Percentiles rank a stretch among this genome's conserved stretches.
Conservation (phyloP, 2,888 invertebrate genomes). For the Polymixis flavicincta region DNA sequence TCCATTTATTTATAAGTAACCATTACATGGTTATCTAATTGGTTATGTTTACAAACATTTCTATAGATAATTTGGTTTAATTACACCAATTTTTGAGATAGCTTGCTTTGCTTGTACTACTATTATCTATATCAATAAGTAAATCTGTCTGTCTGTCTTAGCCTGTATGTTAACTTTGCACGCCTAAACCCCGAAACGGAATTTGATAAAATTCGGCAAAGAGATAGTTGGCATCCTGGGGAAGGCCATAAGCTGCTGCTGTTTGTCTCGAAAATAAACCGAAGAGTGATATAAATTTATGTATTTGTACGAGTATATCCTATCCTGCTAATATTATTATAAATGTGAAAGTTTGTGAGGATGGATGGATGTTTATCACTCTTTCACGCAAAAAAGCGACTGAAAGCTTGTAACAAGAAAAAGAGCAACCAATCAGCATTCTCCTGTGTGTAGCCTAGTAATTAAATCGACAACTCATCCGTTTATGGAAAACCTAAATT, state of each 20-base stretch:
- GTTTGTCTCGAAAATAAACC: too few relatives aligned
- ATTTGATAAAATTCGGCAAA: too few relatives aligned
- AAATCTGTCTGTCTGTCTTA: too few relatives aligned
- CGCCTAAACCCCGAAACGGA: too few relatives aligned
- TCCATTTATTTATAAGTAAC: constrained; percentile 33
- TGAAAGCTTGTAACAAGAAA: background rate
- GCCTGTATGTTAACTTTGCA: too few relatives aligned
- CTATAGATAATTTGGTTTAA: constrained; percentile 14
- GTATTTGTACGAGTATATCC: too few relatives aligned
- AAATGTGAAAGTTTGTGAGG: too few relatives aligned
- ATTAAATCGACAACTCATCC: constrained; percentile 4
- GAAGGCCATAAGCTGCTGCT: too few relatives aligned
- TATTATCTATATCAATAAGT: background rate
- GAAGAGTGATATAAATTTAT: too few relatives aligned
- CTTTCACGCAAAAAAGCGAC: background rate
- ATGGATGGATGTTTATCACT: too few relatives aligned
- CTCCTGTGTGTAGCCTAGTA: background rate
- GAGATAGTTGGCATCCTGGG: too few relatives aligned
- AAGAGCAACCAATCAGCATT: background rate
- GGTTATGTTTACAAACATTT: constrained; percentile 27
- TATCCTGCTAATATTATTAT: too few relatives aligned
- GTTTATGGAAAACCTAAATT: background rate
- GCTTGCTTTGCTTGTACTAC: background rate
- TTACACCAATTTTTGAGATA: constrained; percentile 13
- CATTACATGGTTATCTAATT: background rate